Conservation (phyloP, 2,888 invertebrate genomes). For the Acrobasis consociella region DNA sequence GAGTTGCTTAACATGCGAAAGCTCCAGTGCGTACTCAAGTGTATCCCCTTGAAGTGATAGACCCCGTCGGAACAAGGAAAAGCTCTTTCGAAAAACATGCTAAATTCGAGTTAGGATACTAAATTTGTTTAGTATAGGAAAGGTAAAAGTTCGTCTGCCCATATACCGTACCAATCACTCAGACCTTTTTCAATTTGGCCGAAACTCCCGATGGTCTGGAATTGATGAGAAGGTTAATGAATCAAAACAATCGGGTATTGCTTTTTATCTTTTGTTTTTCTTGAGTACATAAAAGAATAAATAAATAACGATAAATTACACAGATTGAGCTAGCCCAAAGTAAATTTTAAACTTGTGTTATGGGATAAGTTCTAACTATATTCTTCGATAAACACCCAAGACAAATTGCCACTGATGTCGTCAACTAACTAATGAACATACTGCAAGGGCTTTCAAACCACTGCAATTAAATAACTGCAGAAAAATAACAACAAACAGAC, state of each 20-base stretch:
- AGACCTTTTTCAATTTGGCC: slow-evolving; percentile 12
- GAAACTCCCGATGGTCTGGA: slow-evolving; percentile 2
- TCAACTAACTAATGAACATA: too few species aligned
- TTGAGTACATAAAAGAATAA: neutral
- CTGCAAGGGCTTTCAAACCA: too few species aligned
- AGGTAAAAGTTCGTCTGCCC: slow-evolving; percentile 6
- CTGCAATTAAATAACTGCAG: too few species aligned
- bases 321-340: too few species aligned
- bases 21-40: neutral
- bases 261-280: slow-evolving; percentile 1
- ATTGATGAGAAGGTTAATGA: slow-evolving; percentile 16
- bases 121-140: neutral
- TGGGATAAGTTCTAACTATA: too few species aligned
- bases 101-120: neutral
- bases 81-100: neutral
- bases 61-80: neutral
- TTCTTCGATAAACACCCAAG: too few species aligned
- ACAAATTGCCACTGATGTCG: too few species aligned
- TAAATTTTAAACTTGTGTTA: too few species aligned
- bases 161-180: slow-evolving; percentile 12
- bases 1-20: too few species aligned
- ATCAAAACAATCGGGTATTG: neutral
- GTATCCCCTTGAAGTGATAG: too few species aligned
- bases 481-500: too few species aligned
- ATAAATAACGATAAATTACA: too few species aligned